These are phyloP conservation scores for Fundulus diaphanus DNA, from an alignment of 2,797 vertebrate species.

Conservation along the genomic window DNA sequence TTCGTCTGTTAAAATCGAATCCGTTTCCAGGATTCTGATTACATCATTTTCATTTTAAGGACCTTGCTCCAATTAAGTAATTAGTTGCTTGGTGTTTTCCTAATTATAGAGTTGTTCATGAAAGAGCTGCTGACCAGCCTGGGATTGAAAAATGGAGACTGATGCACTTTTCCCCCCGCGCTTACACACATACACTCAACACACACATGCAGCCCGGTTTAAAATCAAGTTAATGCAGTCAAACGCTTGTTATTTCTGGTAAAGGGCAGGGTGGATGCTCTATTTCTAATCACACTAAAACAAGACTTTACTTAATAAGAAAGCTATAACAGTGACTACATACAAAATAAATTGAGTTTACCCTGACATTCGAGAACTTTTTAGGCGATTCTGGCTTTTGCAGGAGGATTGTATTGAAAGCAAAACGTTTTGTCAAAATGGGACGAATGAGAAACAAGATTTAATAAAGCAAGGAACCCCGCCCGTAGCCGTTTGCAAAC, in stretches of 20 bases:
- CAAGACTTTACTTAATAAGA: constrained; percentile 62
- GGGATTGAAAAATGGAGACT: constrained; percentile 64
- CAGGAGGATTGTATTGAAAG: neutral
- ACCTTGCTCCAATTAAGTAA: constrained; percentile 84
- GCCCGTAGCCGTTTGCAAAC: constrained; percentile 23
- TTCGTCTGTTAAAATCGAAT: constrained; percentile 58
- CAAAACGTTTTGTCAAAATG: neutral
- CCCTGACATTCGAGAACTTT: constrained; percentile 10
- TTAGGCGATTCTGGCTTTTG: neutral
- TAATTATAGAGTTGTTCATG: constrained; percentile 82
- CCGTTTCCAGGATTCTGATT: constrained; percentile 77
- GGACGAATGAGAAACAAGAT: constrained; percentile 26
- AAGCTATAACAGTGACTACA: constrained; percentile 14
- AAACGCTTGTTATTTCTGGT: constrained; percentile 76
- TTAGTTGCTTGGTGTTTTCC: constrained; percentile 80
- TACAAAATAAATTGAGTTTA: constrained; percentile 17
- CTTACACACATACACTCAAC: constrained; percentile 8
- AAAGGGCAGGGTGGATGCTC: constrained; percentile 66
- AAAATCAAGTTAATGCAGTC: constrained; percentile 70
- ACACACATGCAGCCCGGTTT: constrained; percentile 32
- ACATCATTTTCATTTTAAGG: constrained; percentile 85
- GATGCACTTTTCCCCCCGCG: constrained; percentile 64
- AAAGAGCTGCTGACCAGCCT: constrained; percentile 79
- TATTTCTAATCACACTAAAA: constrained; percentile 74
- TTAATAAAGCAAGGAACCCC: constrained; percentile 32